Evolutionary conservation across 2,113 vertebrate species (phyloP).

Genomic region (Rhadina sibilatrix): DNA sequence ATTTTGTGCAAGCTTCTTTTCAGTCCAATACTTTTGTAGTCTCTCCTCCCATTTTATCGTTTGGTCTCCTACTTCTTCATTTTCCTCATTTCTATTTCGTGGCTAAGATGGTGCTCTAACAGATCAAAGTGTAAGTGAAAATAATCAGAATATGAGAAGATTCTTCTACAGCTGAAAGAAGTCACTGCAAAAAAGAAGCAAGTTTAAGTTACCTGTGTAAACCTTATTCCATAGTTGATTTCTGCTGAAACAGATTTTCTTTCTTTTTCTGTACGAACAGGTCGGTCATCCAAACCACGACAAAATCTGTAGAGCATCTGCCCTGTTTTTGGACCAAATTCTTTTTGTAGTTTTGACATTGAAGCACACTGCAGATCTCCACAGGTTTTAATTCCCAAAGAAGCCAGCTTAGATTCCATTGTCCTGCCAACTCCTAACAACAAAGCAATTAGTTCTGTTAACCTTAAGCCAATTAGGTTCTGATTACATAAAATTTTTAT

Average conservation of each 20-base stretch:
- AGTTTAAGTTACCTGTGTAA: slow-evolving; percentile 80
- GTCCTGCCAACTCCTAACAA: slow-evolving; percentile 89
- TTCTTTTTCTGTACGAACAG: slow-evolving; percentile 91
- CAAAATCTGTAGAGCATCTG: slow-evolving; percentile 95
- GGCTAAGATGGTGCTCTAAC: slow-evolving; percentile 39
- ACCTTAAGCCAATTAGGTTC: background rate
- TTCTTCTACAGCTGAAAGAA: background rate
- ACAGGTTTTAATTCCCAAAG: slow-evolving; percentile 88
- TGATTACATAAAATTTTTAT: background rate
- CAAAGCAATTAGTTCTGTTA: slow-evolving; percentile 10
- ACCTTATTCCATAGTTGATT: slow-evolving; percentile 98
- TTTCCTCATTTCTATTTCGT: slow-evolving; percentile 33
- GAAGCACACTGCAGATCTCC: slow-evolving; percentile 91
- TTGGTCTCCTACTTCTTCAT: slow-evolving; percentile 44
- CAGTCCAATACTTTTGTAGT: slow-evolving; percentile 28
- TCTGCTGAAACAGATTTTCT: slow-evolving; percentile 97
- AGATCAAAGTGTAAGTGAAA: slow-evolving; percentile 46
- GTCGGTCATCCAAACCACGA: slow-evolving; percentile 92
- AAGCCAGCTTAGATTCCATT: slow-evolving; percentile 87
- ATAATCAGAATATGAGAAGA: slow-evolving; percentile 23
- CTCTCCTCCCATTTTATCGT: slow-evolving; percentile 34
- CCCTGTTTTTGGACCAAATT: slow-evolving; percentile 94
- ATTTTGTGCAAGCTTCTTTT: slow-evolving; percentile 51
- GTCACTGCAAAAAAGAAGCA: background rate
- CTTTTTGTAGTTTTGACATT: slow-evolving; percentile 90